These are phyloP conservation scores for Drosophila sp. DNA, from an alignment of 1,140 invertebrate species.

Conservation along the genomic window DNA sequence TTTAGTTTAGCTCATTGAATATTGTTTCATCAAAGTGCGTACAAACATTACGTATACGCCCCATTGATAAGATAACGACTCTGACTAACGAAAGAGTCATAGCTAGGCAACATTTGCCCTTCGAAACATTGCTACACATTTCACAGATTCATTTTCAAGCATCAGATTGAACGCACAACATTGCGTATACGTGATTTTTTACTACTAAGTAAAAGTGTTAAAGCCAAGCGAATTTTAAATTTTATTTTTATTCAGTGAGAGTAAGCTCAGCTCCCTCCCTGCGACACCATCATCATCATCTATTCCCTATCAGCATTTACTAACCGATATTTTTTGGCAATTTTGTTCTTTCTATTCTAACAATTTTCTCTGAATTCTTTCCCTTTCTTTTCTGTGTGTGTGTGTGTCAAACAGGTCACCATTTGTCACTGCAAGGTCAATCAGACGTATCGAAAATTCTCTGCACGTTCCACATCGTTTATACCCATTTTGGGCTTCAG, in stretches of 20 bases:
- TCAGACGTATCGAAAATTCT: slow-evolving; percentile 87
- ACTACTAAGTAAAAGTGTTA: too few relatives aligned
- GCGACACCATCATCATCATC: background rate
- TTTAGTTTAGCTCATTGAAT: too few relatives aligned
- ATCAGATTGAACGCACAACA: too few relatives aligned
- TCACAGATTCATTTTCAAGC: too few relatives aligned
- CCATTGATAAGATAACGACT: background rate
- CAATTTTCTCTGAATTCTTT: background rate
- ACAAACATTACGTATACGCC: background rate
- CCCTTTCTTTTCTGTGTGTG: background rate
- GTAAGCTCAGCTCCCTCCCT: background rate
- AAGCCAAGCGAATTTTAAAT: too few relatives aligned
- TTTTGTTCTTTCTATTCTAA: background rate
- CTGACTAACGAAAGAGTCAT: too few relatives aligned
- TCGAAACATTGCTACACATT: too few relatives aligned
- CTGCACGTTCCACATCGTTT: slow-evolving; percentile 81
- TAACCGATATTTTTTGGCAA: slow-evolving; percentile 11
- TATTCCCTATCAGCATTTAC: slow-evolving; percentile 11
- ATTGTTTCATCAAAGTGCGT: background rate
- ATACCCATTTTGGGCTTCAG: slow-evolving; percentile 81
- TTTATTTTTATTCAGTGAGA: too few relatives aligned
- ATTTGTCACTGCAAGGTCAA: slow-evolving; percentile 89
- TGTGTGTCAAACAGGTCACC: slow-evolving; percentile 63
- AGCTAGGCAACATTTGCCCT: too few relatives aligned
- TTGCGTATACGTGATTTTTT: too few relatives aligned